A percentile compares a stretch with the other conserved stretches of the same genome.
Evolutionary conservation across 92 coral and sea anemone species (phyloP).

Genomic region (Porites lobata): DNA sequence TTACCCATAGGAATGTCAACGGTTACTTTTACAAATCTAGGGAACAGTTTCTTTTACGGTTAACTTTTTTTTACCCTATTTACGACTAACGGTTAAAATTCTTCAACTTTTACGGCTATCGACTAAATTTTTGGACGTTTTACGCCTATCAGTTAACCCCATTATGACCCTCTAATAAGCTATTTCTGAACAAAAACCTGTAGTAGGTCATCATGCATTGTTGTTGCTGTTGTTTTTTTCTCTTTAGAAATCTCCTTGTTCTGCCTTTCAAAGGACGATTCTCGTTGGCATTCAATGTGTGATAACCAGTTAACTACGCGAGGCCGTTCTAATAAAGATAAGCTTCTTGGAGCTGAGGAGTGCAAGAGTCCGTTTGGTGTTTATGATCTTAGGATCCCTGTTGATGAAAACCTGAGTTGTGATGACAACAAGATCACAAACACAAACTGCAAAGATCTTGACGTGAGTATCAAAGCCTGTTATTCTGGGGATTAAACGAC

Average conservation of each 20-base stretch:
- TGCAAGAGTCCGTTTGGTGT: slow-evolving; percentile 21
- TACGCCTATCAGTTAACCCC: too few species aligned
- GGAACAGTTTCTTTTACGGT: too few species aligned
- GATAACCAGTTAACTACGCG: not conserved
- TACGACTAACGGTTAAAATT: too few species aligned
- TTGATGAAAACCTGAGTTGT: not conserved
- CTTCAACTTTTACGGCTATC: too few species aligned
- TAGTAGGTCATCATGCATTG: too few species aligned
- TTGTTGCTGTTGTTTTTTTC: not conserved
- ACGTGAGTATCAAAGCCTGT: not conserved
- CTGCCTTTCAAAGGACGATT: slow-evolving; percentile 4
- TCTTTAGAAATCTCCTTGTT: not conserved
- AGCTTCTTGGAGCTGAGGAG: not conserved
- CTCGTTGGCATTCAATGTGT: slow-evolving; percentile 7
- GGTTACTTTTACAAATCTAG: too few species aligned
- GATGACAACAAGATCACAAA: not conserved
- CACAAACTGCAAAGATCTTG: slow-evolving; percentile 19
- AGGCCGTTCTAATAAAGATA: not conserved
- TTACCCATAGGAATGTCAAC: too few species aligned
- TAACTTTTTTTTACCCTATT: too few species aligned
- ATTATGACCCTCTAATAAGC: too few species aligned
- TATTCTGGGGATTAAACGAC: not conserved
- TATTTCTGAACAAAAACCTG: too few species aligned
- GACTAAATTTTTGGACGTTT: too few species aligned
- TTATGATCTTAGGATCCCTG: slow-evolving; percentile 12